Base-by-base conservation (phyloP, 2,888 invertebrate genomes). In the Apamea anceps region DNA sequence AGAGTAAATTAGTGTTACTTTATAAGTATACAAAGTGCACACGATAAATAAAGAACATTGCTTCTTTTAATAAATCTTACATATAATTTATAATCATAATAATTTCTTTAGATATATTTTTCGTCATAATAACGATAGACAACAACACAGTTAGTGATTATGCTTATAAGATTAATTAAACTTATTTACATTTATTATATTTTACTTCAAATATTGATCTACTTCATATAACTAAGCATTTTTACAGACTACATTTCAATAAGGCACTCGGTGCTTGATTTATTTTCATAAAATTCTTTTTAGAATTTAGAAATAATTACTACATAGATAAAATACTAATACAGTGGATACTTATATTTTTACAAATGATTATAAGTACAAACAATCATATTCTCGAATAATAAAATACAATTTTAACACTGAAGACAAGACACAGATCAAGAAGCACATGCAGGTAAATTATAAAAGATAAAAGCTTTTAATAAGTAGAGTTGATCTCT, bases 201-300 rank as follows among this genome's bases (percentile, higher is more conserved):
- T 48, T 48, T 25, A 70, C 28, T 72, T 86, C 77, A 28, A 70
- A 72, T 82, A 82, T 62, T 37, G 1, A 25, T 18, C 6, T 63
- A 73, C 6, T 65, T 68, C 13, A 51, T 71, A 83, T 66, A 54
- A 63, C 54, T 74, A 85, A 90, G 87, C 84, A 86, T 85, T 93
- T 94, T 87, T 96, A 96, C 95, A 94, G 85, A 90, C 96, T 96
- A 96, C 95, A 57, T 89, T 93, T 92, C 77, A 91, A 91, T 96
- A 96, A 96, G 96, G 96, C 96, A 96, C 96, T 95, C 94, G 94
- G 96, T 95, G 96, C 95, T 91, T 92, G 87, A 90, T 88, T 86
- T 90, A 77, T 81, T 79, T 82, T 75, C 68, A 80, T 79, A 83
- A 85, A 77, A 82, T 77, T 75, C 21, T 65, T 75, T 48, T 63